Conservation (phyloP, 1,140 invertebrate genomes). For the Polypedilum pembai region DNA sequence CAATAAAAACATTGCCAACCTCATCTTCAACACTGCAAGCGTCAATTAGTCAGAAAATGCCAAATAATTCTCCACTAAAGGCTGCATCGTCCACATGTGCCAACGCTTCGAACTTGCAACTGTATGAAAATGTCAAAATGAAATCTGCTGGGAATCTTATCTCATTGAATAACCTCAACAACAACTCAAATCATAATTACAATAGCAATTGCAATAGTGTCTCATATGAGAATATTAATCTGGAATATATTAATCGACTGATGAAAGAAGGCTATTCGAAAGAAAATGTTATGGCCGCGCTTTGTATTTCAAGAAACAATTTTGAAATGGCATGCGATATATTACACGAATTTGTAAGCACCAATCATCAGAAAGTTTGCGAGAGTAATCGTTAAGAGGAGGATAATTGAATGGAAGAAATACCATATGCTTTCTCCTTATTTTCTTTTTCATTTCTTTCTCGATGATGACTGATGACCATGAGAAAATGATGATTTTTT, state of each 20-base stretch:
- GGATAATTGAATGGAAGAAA: not conserved
- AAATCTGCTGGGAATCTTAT: slow-evolving; percentile 19
- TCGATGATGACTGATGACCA: not conserved
- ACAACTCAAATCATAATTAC: slow-evolving; percentile 34
- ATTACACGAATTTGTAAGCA: slow-evolving; percentile 73
- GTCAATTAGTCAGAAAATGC: slow-evolving; percentile 3
- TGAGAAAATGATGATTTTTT: too few species aligned
- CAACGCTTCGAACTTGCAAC: slow-evolving; percentile 33
- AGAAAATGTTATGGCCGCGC: slow-evolving; percentile 79
- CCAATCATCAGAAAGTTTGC: not conserved
- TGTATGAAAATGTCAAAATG: slow-evolving; percentile 43
- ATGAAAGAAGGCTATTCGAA: slow-evolving; percentile 83
- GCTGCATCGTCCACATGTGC: not conserved
- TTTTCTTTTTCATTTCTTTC: not conserved
- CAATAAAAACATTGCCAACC: not conserved
- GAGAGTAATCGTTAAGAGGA: not conserved
- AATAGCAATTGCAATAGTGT: slow-evolving; percentile 44
- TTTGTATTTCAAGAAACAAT: slow-evolving; percentile 86
- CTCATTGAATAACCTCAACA: not conserved
- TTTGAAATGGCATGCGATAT: slow-evolving; percentile 93
- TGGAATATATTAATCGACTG: slow-evolving; percentile 80
- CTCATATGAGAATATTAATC: slow-evolving; percentile 81
- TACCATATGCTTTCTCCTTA: not conserved
- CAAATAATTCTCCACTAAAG: slow-evolving; percentile 7
- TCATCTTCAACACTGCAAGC: slow-evolving; percentile 5